Evolutionary conservation across 2,888 invertebrate genomes (phyloP), one percentile per base, ranked within the genome.

Genomic region (Calephelis perditalis): DNA sequence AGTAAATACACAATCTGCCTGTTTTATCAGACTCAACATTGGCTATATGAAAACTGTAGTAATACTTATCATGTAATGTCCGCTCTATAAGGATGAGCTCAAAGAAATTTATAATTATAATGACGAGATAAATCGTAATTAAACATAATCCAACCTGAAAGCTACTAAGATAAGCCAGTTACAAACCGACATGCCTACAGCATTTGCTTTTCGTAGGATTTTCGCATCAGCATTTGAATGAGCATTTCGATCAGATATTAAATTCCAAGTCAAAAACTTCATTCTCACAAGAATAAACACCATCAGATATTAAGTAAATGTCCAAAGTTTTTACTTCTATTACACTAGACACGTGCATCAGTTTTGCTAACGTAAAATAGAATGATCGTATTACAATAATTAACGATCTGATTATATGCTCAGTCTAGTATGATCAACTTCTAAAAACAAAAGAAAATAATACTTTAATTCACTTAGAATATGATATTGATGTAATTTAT

Each of bases 71-170:
- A 4, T 26, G 26, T 26, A 2, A 26, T 26, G 0, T 1, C 26
- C 26, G 26, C 26, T 26, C 26, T 26, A 26, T 26, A 26, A 26
- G 26, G 26, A 26, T 26, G 1, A 26, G 26, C 26, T 26, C 4
- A 26, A 26, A 26, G 26, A 26, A 26, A 26, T 3, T 26, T 26
- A 26, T 26, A 26, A 26, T 26, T 26, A 26, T 26, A 26, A 26
- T 26, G 26, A 26, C 47, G 15, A 47, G 47, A 47, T 47, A 47
- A 26, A 8, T 7, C 37, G 5, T 7, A 7, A 15, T 49, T 4
- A 9, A 49, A 49, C 49, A 15, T 49, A 49, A 49, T 49, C 9
- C 26, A 49, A 26, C 49, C 49, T 49, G 49, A 49, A 49, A 49
- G 49, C 9, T 49, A 49, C 49, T 15, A 26, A 49, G 49, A 15